Percentiles rank a stretch among this genome's conserved stretches.
These are phyloP conservation scores for Apogon talboti DNA, from an alignment of 2,797 vertebrate species.

Conservation along the genomic window DNA sequence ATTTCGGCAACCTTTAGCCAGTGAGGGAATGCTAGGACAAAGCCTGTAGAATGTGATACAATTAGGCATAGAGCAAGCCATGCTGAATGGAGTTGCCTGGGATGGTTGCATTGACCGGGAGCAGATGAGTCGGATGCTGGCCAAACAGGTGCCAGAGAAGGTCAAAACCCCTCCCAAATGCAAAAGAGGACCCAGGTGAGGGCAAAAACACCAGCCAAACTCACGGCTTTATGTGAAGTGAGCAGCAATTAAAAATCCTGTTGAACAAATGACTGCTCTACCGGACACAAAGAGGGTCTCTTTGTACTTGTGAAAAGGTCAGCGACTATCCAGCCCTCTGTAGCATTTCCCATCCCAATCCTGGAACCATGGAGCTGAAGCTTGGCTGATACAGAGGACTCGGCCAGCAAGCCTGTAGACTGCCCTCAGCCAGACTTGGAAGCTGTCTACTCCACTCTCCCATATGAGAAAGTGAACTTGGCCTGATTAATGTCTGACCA, in stretches of 20 bases:
- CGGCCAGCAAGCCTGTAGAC: slow-evolving; percentile 47
- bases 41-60: slow-evolving; percentile 96
- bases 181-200: slow-evolving; percentile 75
- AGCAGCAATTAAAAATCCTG: slow-evolving; percentile 78
- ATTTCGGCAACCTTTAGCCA: slow-evolving; percentile 92
- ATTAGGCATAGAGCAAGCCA: slow-evolving; percentile 91
- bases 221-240: slow-evolving; percentile 51
- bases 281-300: slow-evolving; percentile 66
- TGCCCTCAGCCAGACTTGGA: slow-evolving; percentile 58
- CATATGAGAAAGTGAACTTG: slow-evolving; percentile 78
- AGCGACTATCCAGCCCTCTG: slow-evolving; percentile 60
- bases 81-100: slow-evolving; percentile 81
- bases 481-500: slow-evolving; percentile 73
- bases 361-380: slow-evolving; percentile 63
- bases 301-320: slow-evolving; percentile 78
- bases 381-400: slow-evolving; percentile 50
- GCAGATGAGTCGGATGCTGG: slow-evolving; percentile 84
- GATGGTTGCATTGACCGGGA: slow-evolving; percentile 67
- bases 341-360: slow-evolving; percentile 64
- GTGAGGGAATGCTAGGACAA: slow-evolving; percentile 87
- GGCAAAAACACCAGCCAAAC: slow-evolving; percentile 63
- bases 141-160: slow-evolving; percentile 86
- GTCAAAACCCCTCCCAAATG: slow-evolving; percentile 79
- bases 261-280: slow-evolving; percentile 69
- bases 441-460: slow-evolving; percentile 63